These are phyloP conservation scores for Argyrosomus japonicus DNA, from an alignment of 2,113 vertebrate species.

Conservation along the genomic window DNA sequence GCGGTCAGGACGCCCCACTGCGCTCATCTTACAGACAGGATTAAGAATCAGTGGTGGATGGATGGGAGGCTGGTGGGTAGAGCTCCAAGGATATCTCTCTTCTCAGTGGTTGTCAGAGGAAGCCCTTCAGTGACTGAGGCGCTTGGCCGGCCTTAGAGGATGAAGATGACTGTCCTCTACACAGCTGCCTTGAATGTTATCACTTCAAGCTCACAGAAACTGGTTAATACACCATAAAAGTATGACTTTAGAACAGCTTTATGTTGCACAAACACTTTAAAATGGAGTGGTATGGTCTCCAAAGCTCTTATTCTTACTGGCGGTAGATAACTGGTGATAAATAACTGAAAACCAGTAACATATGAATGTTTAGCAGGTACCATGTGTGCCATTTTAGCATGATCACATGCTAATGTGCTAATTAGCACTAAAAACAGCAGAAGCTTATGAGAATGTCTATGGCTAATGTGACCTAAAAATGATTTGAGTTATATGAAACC, in stretches of 20 bases:
- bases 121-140: slow-evolving; percentile 22
- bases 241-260: not conserved
- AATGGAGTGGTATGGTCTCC: not conserved
- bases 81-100: slow-evolving; percentile 37
- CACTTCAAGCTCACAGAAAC: slow-evolving; percentile 13
- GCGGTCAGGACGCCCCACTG: slow-evolving; percentile 72
- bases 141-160: slow-evolving; percentile 34
- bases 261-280: slow-evolving; percentile 19
- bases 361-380: no score
- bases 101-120: slow-evolving; percentile 45
- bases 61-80: slow-evolving; percentile 59
- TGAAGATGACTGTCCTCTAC: slow-evolving; percentile 26
- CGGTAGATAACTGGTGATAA: not conserved
- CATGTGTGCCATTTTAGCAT: no score
- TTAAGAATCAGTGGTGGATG: slow-evolving; percentile 64
- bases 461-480: no score
- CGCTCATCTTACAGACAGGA: slow-evolving; percentile 69
- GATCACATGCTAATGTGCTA: not conserved
- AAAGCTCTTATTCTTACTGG: not conserved
- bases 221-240: slow-evolving; percentile 2
- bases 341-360: no score
- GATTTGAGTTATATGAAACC: no score
- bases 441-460: not conserved
- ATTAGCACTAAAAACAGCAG: not conserved
- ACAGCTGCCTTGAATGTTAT: slow-evolving; percentile 10